Evolutionary conservation across 2,113 vertebrate genomes (phyloP), one percentile per base, ranked within the genome.

Genomic region (Fulica atra): DNA sequence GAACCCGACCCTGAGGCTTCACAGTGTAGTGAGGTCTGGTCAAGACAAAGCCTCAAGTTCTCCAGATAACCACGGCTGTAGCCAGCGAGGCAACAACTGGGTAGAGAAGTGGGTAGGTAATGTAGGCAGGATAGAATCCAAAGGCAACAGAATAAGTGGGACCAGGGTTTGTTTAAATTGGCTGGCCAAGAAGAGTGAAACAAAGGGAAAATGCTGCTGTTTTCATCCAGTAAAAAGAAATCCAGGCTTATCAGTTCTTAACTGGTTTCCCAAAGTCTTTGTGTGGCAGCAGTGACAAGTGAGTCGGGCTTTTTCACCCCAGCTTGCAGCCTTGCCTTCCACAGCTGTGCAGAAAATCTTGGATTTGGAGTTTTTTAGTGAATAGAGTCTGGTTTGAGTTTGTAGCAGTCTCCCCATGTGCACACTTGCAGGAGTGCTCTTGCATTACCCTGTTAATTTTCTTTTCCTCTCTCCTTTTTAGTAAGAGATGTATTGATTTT

Each of bases 401-500:
- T 81, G 46, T 93, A 91, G 57, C 69, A 82, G 42, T 92, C 68
- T 89, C 36, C 35, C 59, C 42, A 20, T 54, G 57, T 65, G 35
- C 77, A 81, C 50, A 66, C 28, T 86, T 86, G 48, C 16, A 16
- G 80, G 59, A 92, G 53, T 94, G 92, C 63, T 82, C 46, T 91
- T 93, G 51, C 70, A 51, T 94, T 94, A 66, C 56, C 63, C 40
- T 72, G 51, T 65, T 84, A 48, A 42, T 84, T 92, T 92, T 83
- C 50, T 72, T 42, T 82, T 53, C 65, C 69, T 89, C 61, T 68
- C 42, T 81, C 71, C 77, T 74, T 94, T 92, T 96, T 83, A 88
- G 65, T 86, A 93, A 93, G 76, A 91, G 95, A 80, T 93, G 71
- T 92, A 86, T 93, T 92, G 76, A 91, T 92, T 96, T 95, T 59